Evolutionary conservation across 2,797 vertebrate genomes (phyloP).

Genomic region (Tokudaia tokunoshimensis): DNA sequence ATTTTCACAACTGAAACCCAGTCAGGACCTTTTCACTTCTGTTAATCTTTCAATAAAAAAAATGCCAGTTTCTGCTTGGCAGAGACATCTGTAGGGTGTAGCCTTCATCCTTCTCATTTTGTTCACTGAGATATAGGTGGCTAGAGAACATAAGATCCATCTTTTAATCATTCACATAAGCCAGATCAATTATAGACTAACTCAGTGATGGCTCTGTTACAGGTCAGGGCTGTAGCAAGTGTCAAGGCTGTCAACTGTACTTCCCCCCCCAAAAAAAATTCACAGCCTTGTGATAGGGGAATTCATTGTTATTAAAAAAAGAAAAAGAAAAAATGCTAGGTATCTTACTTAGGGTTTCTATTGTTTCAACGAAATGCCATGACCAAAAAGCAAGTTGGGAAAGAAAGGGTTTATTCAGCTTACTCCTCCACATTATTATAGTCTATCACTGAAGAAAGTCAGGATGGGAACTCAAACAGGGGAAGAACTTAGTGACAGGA

Average conservation of each 20-base stretch:
- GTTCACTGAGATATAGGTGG: background rate
- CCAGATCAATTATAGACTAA: background rate
- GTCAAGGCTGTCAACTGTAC: background rate
- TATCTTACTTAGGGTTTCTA: background rate
- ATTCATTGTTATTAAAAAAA: background rate
- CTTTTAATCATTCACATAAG: background rate
- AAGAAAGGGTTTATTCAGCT: background rate
- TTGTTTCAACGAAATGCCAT: background rate
- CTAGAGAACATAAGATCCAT: background rate
- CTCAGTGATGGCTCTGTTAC: background rate
- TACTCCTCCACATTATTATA: background rate
- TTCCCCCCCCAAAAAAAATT: background rate
- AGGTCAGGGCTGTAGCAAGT: background rate
- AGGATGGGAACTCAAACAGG: background rate
- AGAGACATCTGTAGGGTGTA: background rate
- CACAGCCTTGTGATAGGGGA: background rate
- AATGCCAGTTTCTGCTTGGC: background rate
- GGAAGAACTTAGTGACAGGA: background rate
- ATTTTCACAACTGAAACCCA: background rate
- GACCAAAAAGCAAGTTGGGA: background rate
- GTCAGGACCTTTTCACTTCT: background rate
- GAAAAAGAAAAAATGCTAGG: background rate
- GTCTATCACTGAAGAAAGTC: background rate
- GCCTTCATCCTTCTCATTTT: background rate
- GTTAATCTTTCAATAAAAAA: constrained; percentile 29